These are phyloP conservation scores for Pyrocoelia pectoralis DNA, from an alignment of 2,888 invertebrate species.

Conservation along the genomic window DNA sequence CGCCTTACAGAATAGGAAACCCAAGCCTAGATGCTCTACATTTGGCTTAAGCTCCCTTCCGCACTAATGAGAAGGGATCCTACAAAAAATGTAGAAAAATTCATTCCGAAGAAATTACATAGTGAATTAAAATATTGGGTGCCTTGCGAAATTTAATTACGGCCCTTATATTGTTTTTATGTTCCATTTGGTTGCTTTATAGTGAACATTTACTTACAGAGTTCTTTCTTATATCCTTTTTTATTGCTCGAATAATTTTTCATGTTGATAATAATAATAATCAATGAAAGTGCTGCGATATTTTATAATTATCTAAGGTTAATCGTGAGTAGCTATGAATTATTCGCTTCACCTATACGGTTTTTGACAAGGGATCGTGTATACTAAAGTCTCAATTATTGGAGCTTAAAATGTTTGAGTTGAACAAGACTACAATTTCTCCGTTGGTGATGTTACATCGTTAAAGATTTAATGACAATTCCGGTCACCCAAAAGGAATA, in stretches of 20 bases:
- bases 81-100: neutral
- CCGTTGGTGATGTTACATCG: conserved; percentile 18
- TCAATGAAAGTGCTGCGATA: too few relatives aligned
- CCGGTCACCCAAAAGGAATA: conserved; percentile 24
- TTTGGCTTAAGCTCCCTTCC: too few relatives aligned
- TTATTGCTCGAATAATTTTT: neutral
- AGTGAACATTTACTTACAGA: too few relatives aligned
- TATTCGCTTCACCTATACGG: neutral
- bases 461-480: conserved; percentile 26
- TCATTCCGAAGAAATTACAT: neutral
- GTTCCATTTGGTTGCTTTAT: neutral
- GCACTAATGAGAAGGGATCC: neutral
- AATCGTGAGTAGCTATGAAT: too few relatives aligned
- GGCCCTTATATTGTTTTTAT: neutral
- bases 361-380: neutral
- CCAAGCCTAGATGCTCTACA: too few relatives aligned
- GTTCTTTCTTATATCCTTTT: neutral
- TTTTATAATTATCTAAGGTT: too few relatives aligned
- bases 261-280: neutral
- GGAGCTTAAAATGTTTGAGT: neutral
- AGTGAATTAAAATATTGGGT: neutral
- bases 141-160: neutral
- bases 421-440: conserved; percentile 17
- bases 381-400: neutral
- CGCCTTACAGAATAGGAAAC: too few relatives aligned